A percentile compares a stretch with the other conserved stretches of the same genome.
Conservation (phyloP, 2,888 invertebrate genomes). For the Ophraella communa region DNA sequence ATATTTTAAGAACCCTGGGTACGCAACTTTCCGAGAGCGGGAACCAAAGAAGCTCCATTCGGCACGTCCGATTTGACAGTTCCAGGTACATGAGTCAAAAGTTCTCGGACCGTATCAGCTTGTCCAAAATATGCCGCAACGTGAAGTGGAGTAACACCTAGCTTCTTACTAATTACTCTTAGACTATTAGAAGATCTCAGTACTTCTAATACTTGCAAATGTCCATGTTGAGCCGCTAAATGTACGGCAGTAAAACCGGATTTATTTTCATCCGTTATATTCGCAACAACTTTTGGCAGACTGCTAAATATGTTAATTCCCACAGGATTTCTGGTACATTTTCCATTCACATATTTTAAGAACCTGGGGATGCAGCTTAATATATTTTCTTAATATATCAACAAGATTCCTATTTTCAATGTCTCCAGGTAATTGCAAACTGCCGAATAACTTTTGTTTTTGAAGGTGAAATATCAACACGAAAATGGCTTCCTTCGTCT, state of each 20-base stretch:
- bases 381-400: too few relatives aligned
- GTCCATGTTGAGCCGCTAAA: slow-evolving; percentile 94
- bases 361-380: too few relatives aligned
- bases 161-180: slow-evolving; percentile 90
- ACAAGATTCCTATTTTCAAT: too few relatives aligned
- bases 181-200: slow-evolving; percentile 87
- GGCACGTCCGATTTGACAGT: slow-evolving; percentile 96
- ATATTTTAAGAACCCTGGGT: too few relatives aligned
- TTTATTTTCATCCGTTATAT: slow-evolving; percentile 95
- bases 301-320: too few relatives aligned
- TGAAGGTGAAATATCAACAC: too few relatives aligned
- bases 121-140: slow-evolving; percentile 98
- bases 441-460: too few relatives aligned
- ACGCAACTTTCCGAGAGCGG: slow-evolving; percentile 87
- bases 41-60: slow-evolving; percentile 80
- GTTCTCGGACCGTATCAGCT: slow-evolving; percentile 93
- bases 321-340: too few relatives aligned
- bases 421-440: too few relatives aligned
- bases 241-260: slow-evolving; percentile 96
- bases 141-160: slow-evolving; percentile 96
- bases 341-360: too few relatives aligned
- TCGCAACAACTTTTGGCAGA: slow-evolving; percentile 96
- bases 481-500: too few relatives aligned
- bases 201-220: slow-evolving; percentile 84
- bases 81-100: slow-evolving; percentile 91